These are phyloP conservation scores for Atta cephalotes DNA, from an alignment of 1,140 invertebrate species.

Conservation along the genomic window DNA sequence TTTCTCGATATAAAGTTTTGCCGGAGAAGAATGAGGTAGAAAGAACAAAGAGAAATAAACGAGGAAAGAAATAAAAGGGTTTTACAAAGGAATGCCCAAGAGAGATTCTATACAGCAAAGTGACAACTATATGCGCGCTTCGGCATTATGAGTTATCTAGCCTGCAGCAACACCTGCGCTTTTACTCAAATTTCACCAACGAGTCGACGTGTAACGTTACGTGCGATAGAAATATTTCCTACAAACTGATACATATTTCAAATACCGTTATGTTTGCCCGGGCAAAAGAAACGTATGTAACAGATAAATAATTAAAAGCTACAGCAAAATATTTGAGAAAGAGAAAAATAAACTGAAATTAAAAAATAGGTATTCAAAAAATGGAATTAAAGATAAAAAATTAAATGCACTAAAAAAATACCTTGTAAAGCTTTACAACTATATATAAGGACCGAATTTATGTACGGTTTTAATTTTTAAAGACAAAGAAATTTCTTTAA, in stretches of 20 bases:
- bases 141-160: conserved; percentile 73
- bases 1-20: conserved; percentile 48
- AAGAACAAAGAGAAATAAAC: conserved; percentile 3
- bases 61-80: neutral
- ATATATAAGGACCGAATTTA: neutral
- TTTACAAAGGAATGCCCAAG: conserved; percentile 16
- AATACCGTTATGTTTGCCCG: neutral
- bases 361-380: neutral
- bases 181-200: conserved; percentile 64
- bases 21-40: neutral
- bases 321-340: neutral
- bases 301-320: neutral
- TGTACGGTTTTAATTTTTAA: neutral
- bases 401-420: neutral
- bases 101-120: conserved; percentile 37
- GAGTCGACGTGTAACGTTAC: conserved; percentile 42
- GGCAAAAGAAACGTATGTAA: neutral
- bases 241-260: neutral
- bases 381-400: neutral
- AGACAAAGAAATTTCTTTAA: neutral
- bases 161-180: conserved; percentile 64
- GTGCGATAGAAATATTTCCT: conserved; percentile 1
- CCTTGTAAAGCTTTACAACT: neutral
- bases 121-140: conserved; percentile 61
- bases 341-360: neutral